Evolutionary conservation across 2,888 invertebrate species (phyloP).

Genomic region (Diploptera punctata): DNA sequence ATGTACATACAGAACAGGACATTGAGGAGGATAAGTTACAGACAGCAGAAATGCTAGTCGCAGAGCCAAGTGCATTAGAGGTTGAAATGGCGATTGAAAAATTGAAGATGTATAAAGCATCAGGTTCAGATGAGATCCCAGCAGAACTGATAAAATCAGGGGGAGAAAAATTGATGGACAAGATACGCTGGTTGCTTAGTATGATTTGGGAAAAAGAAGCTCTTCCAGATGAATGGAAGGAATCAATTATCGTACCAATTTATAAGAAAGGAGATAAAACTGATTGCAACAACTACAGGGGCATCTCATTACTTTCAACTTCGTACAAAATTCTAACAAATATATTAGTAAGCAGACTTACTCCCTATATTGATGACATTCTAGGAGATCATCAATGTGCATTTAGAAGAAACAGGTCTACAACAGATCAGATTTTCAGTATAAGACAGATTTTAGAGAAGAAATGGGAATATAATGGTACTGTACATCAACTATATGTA

Average conservation of each 20-base stretch:
- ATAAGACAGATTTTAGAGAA: background rate
- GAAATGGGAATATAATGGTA: background rate
- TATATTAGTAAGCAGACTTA: background rate
- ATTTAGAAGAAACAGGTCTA: background rate
- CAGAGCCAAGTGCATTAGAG: background rate
- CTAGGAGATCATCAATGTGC: background rate
- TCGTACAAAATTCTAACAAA: background rate
- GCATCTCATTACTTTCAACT: background rate
- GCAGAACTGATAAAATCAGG: background rate
- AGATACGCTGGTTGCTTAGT: background rate
- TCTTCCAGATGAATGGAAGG: background rate
- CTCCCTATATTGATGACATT: background rate
- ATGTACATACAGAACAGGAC: too few relatives aligned
- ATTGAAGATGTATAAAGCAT: background rate
- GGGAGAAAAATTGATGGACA: background rate
- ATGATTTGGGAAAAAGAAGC: background rate
- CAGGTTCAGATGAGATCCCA: background rate
- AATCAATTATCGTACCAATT: background rate
- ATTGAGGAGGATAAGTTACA: too few relatives aligned
- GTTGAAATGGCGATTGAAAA: background rate
- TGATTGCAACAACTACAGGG: background rate
- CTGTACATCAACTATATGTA: background rate
- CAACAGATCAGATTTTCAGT: background rate
- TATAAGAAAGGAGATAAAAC: slow-evolving; percentile 6
- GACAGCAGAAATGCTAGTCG: background rate